These are phyloP conservation scores for Ochropacha duplaris DNA, from an alignment of 2,888 invertebrate genomes.

Conservation along the genomic window DNA sequence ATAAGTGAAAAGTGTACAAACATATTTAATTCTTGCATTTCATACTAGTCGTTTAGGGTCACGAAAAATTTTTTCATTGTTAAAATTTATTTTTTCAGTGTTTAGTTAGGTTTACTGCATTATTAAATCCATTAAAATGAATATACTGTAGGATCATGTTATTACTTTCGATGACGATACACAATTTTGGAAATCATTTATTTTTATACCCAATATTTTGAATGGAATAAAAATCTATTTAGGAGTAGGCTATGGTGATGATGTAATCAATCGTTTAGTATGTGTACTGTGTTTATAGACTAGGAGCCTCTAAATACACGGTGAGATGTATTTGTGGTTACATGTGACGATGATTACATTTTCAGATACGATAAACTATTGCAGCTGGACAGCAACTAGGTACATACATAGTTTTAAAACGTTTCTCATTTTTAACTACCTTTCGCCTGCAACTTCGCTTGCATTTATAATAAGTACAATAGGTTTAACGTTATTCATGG, in stretches of 20 bases:
- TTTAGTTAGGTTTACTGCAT: conserved; percentile 41
- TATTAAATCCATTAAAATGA: conserved; percentile 36
- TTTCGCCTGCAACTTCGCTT: neutral
- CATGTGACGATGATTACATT: neutral
- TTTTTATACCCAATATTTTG: conserved; percentile 78
- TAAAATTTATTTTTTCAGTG: conserved; percentile 45
- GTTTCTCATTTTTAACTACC: neutral
- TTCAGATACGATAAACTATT: neutral
- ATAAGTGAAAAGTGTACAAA: conserved; percentile 80
- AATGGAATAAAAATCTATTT: conserved; percentile 49
- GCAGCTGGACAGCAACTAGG: neutral
- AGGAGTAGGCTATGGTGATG: conserved; percentile 45
- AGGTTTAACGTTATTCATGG: neutral
- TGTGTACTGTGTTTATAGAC: conserved; percentile 20
- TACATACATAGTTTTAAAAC: neutral
- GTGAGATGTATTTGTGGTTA: neutral
- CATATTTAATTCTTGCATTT: conserved; percentile 75
- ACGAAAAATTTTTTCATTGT: conserved; percentile 55
- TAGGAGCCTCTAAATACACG: conserved; percentile 10
- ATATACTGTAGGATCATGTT: conserved; percentile 55
- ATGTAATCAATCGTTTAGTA: conserved; percentile 26
- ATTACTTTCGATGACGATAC: conserved; percentile 53
- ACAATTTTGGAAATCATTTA: conserved; percentile 68
- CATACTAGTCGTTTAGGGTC: conserved; percentile 80
- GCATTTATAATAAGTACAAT: neutral